Evolutionary conservation across 2,797 vertebrate species (phyloP).

Genomic region (Protosalanx chinensis): DNA sequence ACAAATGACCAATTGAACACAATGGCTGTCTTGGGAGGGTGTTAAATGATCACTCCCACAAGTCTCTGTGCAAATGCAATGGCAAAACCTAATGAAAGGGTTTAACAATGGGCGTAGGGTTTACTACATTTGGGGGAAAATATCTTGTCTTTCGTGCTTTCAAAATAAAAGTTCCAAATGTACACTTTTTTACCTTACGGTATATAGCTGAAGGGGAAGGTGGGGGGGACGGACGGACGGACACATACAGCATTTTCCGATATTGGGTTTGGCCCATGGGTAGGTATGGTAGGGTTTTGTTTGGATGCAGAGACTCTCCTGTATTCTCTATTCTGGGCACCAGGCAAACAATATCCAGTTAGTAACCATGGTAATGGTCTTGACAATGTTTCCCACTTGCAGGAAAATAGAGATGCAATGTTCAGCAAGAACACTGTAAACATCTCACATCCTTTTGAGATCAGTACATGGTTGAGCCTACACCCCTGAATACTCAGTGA

Average conservation of each 20-base stretch:
- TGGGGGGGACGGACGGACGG: too few relatives aligned
- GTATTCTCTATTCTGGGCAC: conserved; percentile 56
- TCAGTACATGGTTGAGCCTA: background rate
- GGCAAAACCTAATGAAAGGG: background rate
- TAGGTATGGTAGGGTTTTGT: conserved; percentile 20
- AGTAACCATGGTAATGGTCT: conserved; percentile 58
- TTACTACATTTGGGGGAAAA: too few relatives aligned
- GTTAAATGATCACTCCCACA: too few relatives aligned
- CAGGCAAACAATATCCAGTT: conserved; percentile 46
- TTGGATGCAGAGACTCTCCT: conserved; percentile 43
- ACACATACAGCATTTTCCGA: too few relatives aligned
- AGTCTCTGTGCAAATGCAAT: too few relatives aligned
- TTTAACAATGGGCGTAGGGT: background rate
- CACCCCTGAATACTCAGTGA: background rate
- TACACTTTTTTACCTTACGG: too few relatives aligned
- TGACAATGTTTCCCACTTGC: conserved; percentile 32
- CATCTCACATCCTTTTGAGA: conserved; percentile 6
- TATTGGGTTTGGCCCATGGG: background rate
- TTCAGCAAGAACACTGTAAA: background rate
- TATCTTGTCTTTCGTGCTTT: too few relatives aligned
- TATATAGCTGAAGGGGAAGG: too few relatives aligned
- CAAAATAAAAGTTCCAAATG: too few relatives aligned
- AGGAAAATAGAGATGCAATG: conserved; percentile 29
- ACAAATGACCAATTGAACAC: background rate
- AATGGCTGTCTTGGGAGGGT: conserved; percentile 10